Percentiles rank a stretch among this genome's conserved stretches.
These are phyloP conservation scores for Distichodus sexfasciatus DNA, from an alignment of 2,797 vertebrate genomes.

Conservation along the genomic window DNA sequence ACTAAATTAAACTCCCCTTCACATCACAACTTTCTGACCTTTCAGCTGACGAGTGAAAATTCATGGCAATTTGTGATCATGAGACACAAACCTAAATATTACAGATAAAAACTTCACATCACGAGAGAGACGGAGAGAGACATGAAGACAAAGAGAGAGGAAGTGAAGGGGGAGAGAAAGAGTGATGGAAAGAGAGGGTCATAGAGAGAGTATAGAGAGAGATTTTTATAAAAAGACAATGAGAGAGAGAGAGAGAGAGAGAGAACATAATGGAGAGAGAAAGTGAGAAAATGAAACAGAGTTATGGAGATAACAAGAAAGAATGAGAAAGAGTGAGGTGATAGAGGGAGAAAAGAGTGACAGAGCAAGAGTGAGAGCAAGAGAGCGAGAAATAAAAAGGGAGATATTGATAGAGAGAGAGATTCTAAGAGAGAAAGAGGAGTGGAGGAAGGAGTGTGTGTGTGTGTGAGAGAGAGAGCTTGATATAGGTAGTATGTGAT, in stretches of 20 bases:
- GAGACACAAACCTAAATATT: conserved; percentile 5
- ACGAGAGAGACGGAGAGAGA: conserved; percentile 7
- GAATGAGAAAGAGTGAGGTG: conserved; percentile 16
- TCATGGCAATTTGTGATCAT: background rate
- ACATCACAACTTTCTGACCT: background rate
- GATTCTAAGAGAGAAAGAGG: too few relatives aligned
- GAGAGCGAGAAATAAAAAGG: too few relatives aligned
- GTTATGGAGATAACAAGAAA: too few relatives aligned
- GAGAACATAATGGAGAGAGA: background rate
- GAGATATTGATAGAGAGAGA: too few relatives aligned
- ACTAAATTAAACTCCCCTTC: background rate
- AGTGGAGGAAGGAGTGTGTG: too few relatives aligned
- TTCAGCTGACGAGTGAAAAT: background rate
- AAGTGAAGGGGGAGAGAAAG: background rate
- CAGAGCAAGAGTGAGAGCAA: too few relatives aligned
- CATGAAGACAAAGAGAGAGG: conserved; percentile 5
- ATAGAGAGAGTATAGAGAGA: background rate
- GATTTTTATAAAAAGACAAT: background rate
- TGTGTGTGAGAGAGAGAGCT: conserved; percentile 3
- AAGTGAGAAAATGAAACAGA: too few relatives aligned
- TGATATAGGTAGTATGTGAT: too few relatives aligned
- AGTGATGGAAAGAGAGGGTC: background rate
- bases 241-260: background rate
- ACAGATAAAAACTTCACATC: conserved; percentile 6
- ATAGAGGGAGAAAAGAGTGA: too few relatives aligned